Percentiles rank a stretch among this genome's conserved stretches.
Evolutionary conservation across 2,888 invertebrate genomes (phyloP).

Genomic region (Melieria picta): DNA sequence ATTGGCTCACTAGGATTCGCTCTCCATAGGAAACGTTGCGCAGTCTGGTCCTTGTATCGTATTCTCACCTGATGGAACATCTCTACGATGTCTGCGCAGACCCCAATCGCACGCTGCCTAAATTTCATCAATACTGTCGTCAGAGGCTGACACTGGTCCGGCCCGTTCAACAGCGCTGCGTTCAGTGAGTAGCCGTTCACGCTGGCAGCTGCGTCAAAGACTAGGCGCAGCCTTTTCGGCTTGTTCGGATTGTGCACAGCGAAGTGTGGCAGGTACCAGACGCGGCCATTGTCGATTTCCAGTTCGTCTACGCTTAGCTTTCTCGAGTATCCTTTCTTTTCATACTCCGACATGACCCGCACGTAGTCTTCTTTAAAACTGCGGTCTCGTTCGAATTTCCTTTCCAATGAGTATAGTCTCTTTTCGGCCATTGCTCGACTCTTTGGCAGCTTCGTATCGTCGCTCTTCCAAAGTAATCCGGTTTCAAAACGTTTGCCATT

Average conservation of each 20-base stretch:
- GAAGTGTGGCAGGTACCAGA: conserved; percentile 49
- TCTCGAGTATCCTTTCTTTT: conserved; percentile 23
- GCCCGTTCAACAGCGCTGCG: conserved; percentile 46
- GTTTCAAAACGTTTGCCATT: conserved; percentile 29
- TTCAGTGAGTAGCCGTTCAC: conserved; percentile 46
- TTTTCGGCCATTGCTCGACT: conserved; percentile 37
- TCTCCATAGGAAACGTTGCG: conserved; percentile 51
- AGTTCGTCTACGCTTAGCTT: conserved; percentile 8
- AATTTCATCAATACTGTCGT: conserved; percentile 50
- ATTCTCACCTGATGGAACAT: conserved; percentile 56
- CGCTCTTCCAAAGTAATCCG: conserved; percentile 42
- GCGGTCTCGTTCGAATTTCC: conserved; percentile 27
- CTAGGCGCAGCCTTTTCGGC: conserved; percentile 48
- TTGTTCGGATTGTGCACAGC: conserved; percentile 44
- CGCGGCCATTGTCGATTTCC: conserved; percentile 21
- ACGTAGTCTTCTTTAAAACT: conserved; percentile 28
- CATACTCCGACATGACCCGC: conserved; percentile 15
- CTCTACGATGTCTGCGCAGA: conserved; percentile 53
- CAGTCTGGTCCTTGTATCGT: conserved; percentile 43
- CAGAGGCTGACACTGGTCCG: conserved; percentile 48
- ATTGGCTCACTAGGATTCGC: background rate
- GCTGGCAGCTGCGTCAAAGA: conserved; percentile 52
- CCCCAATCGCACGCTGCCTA: conserved; percentile 43
- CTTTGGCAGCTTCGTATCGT: conserved; percentile 38
- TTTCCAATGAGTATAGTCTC: conserved; percentile 35